Evolutionary conservation across 2,888 invertebrate species (phyloP).

Genomic region (Diploptera punctata): DNA sequence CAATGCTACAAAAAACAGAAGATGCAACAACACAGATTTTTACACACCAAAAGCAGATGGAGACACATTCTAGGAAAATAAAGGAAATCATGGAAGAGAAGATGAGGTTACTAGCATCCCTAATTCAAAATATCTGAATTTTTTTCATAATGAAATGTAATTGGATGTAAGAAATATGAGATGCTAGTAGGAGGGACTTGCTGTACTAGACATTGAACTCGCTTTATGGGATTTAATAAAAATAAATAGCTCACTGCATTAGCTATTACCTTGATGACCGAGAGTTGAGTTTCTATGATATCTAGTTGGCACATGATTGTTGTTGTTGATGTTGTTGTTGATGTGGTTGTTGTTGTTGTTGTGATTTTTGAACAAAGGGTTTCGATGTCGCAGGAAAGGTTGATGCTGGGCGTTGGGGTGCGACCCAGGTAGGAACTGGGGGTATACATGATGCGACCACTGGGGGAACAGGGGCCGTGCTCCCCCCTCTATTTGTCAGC

Average conservation of each 20-base stretch:
- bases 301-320: constrained; percentile 59
- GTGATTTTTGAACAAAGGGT: constrained; percentile 60
- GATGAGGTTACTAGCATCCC: constrained; percentile 3
- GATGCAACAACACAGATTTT: too few relatives aligned
- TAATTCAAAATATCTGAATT: too few relatives aligned
- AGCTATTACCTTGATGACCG: constrained; percentile 64
- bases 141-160: too few relatives aligned
- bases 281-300: constrained; percentile 67
- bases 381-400: constrained; percentile 59
- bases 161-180: constrained; percentile 39
- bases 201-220: constrained; percentile 16
- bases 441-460: constrained; percentile 95
- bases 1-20: too few relatives aligned
- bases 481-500: constrained; percentile 60
- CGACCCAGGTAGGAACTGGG: constrained; percentile 91
- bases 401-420: constrained; percentile 72
- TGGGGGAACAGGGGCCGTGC: constrained; percentile 89
- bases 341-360: constrained; percentile 49
- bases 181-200: constrained; percentile 7
- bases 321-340: constrained; percentile 63
- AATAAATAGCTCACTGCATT: background rate
- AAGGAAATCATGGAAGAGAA: background rate
- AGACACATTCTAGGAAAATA: constrained; percentile 24
- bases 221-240: background rate
- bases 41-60: background rate